Conservation (phyloP, 2,113 vertebrate species). For the Antechinus stuartii region DNA sequence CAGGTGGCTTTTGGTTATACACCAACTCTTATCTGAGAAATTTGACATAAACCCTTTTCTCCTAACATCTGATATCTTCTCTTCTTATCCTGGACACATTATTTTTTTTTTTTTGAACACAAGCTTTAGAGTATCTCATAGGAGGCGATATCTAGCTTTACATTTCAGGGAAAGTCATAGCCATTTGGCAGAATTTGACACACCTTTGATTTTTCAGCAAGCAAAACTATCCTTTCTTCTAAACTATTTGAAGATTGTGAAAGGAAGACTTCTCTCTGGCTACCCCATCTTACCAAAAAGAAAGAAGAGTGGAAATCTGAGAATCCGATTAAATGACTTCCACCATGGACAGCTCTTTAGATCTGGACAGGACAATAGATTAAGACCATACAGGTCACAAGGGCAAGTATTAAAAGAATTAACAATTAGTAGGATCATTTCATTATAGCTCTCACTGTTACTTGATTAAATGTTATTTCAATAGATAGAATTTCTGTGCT, state of each 20-base stretch:
- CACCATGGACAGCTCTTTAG: background rate
- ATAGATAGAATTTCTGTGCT: background rate
- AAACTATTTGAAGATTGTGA: background rate
- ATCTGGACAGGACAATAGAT: background rate
- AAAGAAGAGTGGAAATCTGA: too few species aligned
- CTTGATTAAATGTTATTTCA: background rate
- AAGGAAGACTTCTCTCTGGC: background rate
- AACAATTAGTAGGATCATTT: background rate
- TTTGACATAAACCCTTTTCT: background rate
- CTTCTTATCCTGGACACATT: background rate
- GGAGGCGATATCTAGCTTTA: background rate
- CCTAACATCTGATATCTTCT: background rate
- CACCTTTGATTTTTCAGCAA: background rate
- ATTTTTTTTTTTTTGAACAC: background rate
- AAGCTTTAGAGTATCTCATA: background rate
- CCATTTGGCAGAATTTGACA: background rate
- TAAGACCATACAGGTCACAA: background rate
- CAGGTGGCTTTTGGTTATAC: background rate
- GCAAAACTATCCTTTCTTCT: background rate
- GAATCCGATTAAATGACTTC: background rate
- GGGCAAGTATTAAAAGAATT: background rate
- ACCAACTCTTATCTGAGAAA: background rate
- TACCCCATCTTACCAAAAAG: background rate
- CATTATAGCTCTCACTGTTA: background rate
- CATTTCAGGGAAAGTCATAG: background rate